Base-by-base conservation (phyloP, 2,113 vertebrate genomes). In the Isichthys henryi region DNA sequence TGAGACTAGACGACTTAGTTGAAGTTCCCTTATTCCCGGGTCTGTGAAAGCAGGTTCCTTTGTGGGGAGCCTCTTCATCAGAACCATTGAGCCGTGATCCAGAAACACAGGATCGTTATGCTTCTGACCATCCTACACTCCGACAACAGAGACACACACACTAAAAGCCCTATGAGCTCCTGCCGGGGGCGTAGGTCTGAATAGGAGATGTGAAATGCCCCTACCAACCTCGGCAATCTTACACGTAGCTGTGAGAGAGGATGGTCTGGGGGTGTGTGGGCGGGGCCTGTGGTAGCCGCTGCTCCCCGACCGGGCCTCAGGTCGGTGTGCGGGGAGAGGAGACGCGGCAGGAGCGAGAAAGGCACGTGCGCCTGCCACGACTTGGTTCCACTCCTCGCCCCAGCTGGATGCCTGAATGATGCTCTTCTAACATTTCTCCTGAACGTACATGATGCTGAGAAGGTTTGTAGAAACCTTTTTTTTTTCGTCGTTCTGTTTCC, bases 171-270 rank as follows among this genome's bases (percentile, higher is more conserved):
- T 86, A 58, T 88, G 93, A 39, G 80, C 48, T 86, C 70, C 82
- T 82, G 35, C 90, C 66, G 62, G 52, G 53, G 89, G 45, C 85
- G 91, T 89, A 90, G 48, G 91, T 88, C 89, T 96, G 89, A 90
- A 94, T 92, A 92, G 91, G 89, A 93, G 92, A 92, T 94, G 94
- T 45, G 93, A 96, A 96, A 96, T 96, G 93, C 94, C 94, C 21
- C 89, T 86, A 89, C 91, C 56, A 86, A 86, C 93, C 91, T 89
- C 94, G 91, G 95, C 94, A 94, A 95, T 96, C 95, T 95, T 93
- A 91, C 95, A 93, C 88, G 91, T 92, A 91, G 80, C 92, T 94
- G 95, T 90, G 91, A 96, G 95, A 90, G 92, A 70, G 62, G 62
- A 27, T 27, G 62, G 62, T 66, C 9, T 3, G 52, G 62, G 62